These are phyloP conservation scores for Biston betularia DNA, from an alignment of 2,888 invertebrate genomes.

Conservation along the genomic window DNA sequence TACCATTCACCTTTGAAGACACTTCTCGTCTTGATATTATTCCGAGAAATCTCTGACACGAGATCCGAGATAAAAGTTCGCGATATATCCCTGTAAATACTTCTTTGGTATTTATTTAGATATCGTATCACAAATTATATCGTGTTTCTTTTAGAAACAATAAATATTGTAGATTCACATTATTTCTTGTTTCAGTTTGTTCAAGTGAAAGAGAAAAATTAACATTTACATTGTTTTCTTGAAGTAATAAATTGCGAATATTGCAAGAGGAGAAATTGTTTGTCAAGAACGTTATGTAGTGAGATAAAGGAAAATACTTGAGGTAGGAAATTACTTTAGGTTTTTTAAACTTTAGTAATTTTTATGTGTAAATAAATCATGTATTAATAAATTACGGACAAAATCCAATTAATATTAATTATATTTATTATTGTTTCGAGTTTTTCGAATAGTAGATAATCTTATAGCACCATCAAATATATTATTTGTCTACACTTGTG, in stretches of 20 bases:
- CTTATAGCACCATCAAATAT: too few species aligned
- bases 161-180: constrained; percentile 24
- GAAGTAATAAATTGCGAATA: constrained; percentile 40
- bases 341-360: neutral
- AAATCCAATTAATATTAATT: too few species aligned
- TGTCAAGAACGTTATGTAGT: constrained; percentile 22
- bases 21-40: constrained; percentile 4
- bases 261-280: constrained; percentile 39
- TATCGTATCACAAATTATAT: constrained; percentile 5
- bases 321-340: neutral
- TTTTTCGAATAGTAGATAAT: too few species aligned
- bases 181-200: constrained; percentile 26
- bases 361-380: neutral
- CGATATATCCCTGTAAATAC: constrained; percentile 2
- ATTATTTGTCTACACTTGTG: too few species aligned
- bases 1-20: constrained; percentile 6
- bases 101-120: constrained; percentile 6
- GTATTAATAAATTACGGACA: too few species aligned
- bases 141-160: constrained; percentile 4
- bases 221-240: constrained; percentile 45
- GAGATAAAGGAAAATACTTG: constrained; percentile 12
- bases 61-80: neutral
- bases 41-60: constrained; percentile 5
- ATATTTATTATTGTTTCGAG: too few species aligned
- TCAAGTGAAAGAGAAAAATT: constrained; percentile 44